Conservation (phyloP, 2,888 invertebrate species). For the Notocelia uddmanniana region DNA sequence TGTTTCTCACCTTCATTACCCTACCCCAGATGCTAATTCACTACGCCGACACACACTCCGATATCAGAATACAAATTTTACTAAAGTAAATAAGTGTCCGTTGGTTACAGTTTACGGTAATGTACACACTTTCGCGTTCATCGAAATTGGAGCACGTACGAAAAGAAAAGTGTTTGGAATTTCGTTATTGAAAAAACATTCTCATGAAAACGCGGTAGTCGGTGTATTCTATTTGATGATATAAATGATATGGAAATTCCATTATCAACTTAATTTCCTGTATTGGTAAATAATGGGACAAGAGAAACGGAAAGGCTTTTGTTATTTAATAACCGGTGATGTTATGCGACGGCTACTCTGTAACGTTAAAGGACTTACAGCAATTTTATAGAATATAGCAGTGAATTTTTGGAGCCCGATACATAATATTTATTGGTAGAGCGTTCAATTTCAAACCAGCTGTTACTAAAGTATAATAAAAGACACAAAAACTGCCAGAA, state of each 20-base stretch:
- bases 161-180: slow-evolving; percentile 54
- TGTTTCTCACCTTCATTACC: slow-evolving; percentile 25
- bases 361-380: neutral
- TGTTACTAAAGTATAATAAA: slow-evolving; percentile 20
- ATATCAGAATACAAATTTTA: slow-evolving; percentile 49
- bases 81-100: slow-evolving; percentile 51
- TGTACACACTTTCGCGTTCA: slow-evolving; percentile 42
- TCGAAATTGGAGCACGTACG: slow-evolving; percentile 54
- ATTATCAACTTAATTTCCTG: slow-evolving; percentile 46
- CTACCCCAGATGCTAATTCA: slow-evolving; percentile 27
- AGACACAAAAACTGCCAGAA: slow-evolving; percentile 21
- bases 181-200: slow-evolving; percentile 62
- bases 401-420: neutral
- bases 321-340: slow-evolving; percentile 31
- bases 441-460: slow-evolving; percentile 11
- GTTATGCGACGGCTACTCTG: slow-evolving; percentile 1
- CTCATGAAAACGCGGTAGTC: slow-evolving; percentile 48
- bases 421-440: slow-evolving; percentile 27
- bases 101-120: slow-evolving; percentile 52
- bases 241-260: slow-evolving; percentile 46
- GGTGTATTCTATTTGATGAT: slow-evolving; percentile 46
- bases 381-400: neutral
- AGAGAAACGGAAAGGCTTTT: slow-evolving; percentile 31
- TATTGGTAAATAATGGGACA: slow-evolving; percentile 42
- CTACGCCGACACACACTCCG: slow-evolving; percentile 39